phyloP scores from a whole-genome alignment of 2,888 invertebrate genomes.

The Helleia helle region DNA sequence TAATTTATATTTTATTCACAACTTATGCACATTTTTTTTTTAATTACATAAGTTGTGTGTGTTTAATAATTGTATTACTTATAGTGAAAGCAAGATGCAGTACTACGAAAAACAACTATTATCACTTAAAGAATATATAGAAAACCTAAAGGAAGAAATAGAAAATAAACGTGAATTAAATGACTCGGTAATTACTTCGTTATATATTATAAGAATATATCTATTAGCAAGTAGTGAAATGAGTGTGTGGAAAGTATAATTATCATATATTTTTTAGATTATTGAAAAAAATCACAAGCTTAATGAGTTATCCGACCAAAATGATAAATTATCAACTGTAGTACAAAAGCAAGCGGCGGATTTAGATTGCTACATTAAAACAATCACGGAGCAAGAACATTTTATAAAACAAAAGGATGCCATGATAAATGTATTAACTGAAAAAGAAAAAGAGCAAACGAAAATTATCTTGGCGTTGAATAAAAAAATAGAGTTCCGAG shows the following conservation, averaged over 20 bases:
- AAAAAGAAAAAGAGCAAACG: constrained; percentile 49
- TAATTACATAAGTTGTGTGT: not conserved
- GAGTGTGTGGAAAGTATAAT: not conserved
- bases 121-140: constrained; percentile 40
- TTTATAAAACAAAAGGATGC: constrained; percentile 37
- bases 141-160: constrained; percentile 43
- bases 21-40: not conserved
- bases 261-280: constrained; percentile 29
- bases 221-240: not conserved
- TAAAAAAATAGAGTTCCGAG: constrained; percentile 45
- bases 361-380: constrained; percentile 31
- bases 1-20: not conserved
- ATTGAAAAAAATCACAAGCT: constrained; percentile 42
- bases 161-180: constrained; percentile 43
- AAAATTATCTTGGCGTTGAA: constrained; percentile 47
- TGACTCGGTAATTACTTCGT: constrained; percentile 35
- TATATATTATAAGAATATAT: not conserved
- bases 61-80: constrained; percentile 3
- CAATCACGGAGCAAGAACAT: constrained; percentile 32
- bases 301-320: constrained; percentile 34
- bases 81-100: constrained; percentile 48
- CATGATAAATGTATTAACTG: constrained; percentile 41
- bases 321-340: constrained; percentile 36
- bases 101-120: constrained; percentile 45
- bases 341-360: constrained; percentile 41